Percentiles rank a stretch among this genome's conserved stretches.
These are phyloP conservation scores for Syndactyla subalaris DNA, from an alignment of 2,797 vertebrate genomes.

Conservation along the genomic window DNA sequence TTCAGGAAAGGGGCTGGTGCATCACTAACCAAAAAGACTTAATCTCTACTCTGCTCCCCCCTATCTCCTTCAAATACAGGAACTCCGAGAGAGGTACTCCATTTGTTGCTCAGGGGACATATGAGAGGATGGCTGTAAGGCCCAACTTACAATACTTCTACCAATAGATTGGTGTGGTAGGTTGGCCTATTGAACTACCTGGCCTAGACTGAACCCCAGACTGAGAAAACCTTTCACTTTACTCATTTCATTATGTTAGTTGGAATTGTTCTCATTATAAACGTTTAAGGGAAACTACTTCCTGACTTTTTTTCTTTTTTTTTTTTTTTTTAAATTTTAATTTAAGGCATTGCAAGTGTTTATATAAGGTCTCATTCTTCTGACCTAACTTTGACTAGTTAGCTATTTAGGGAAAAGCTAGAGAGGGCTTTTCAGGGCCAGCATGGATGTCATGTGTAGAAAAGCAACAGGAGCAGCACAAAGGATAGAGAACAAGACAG, in stretches of 20 bases:
- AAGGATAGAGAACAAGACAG: neutral
- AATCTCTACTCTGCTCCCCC: neutral
- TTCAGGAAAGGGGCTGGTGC: neutral
- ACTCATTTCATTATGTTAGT: neutral
- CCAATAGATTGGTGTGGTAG: neutral
- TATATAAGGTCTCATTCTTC: neutral
- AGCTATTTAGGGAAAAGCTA: neutral
- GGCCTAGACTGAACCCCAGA: neutral
- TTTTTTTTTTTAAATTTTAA: neutral
- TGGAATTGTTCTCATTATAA: neutral
- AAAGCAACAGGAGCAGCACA: neutral
- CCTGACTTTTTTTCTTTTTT: no score
- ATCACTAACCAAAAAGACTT: neutral
- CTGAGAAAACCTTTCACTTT: neutral
- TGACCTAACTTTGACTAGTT: neutral
- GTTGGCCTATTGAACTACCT: neutral
- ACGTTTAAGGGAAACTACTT: neutral
- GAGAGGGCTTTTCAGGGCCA: neutral
- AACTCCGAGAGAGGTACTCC: neutral
- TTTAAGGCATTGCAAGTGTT: neutral
- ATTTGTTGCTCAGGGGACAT: neutral
- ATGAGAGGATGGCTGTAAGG: rapidly evolving
- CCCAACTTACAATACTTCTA: neutral
- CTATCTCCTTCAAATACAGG: neutral
- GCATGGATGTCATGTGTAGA: neutral